Evolutionary conservation across 2,888 invertebrate genomes (phyloP).

Genomic region (Macrophya annulata): DNA sequence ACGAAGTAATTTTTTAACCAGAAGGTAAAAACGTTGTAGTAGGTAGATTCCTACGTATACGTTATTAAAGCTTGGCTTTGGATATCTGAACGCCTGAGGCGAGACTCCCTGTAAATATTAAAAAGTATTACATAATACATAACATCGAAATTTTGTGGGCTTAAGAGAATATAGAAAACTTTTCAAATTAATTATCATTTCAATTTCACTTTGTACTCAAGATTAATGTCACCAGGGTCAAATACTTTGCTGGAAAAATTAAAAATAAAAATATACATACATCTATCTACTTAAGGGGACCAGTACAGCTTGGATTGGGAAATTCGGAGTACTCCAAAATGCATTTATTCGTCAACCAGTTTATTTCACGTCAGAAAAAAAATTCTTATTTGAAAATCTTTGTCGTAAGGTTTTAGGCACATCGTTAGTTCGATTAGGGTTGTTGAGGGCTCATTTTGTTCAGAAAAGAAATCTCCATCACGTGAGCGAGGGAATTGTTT

Average conservation of each 20-base stretch:
- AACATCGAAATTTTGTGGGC: constrained; percentile 26
- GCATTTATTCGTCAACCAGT: neutral
- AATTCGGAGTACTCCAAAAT: too few species aligned
- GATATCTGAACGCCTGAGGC: constrained; percentile 20
- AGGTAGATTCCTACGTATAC: neutral
- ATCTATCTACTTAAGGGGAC: too few species aligned
- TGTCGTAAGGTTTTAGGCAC: too few species aligned
- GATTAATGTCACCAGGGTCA: constrained; percentile 29
- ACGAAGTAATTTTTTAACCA: constrained; percentile 40
- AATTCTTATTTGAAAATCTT: too few species aligned
- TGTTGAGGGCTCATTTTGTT: too few species aligned
- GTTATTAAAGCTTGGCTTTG: neutral
- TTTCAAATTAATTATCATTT: constrained; percentile 37
- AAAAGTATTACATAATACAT: constrained; percentile 43
- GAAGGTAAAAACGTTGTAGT: neutral
- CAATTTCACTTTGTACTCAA: constrained; percentile 22
- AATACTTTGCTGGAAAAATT: constrained; percentile 1
- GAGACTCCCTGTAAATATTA: constrained; percentile 24
- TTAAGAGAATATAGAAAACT: constrained; percentile 30
- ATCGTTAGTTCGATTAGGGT: too few species aligned
- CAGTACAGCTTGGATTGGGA: too few species aligned
- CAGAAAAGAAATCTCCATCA: too few species aligned
- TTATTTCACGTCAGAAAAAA: too few species aligned
- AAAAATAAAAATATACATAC: neutral
- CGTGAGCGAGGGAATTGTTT: too few species aligned